Base-by-base conservation (phyloP, 2,888 invertebrate genomes). In the Lasioglossum pauxillum region DNA sequence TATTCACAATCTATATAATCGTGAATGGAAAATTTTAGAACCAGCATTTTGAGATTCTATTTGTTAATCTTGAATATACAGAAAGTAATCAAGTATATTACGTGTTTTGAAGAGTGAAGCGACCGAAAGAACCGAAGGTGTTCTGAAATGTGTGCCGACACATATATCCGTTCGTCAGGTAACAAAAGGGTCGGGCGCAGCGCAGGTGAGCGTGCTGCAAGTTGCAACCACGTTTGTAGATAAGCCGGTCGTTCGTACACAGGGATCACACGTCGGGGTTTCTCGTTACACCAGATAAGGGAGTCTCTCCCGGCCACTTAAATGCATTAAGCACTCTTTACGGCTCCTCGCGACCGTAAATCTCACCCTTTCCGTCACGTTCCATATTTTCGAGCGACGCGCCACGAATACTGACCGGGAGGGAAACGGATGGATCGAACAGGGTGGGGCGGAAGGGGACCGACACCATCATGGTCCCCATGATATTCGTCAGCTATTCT, bases 381-480 rank as follows among this genome's bases (percentile, higher is more conserved):
- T 91, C 90, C 92, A 93, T 93, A 93, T 93, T 92, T 92, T 87
- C 88, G 78, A 79, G 73, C 83, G 81, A 82, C 82, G 84, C 86
- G 79, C 8, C 35, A 35, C 64, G 86, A 83, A 86, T 86, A 53
- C 73, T 10, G 49, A 53, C 38, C 16, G 8, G 35, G 35, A 35
- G 67, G n/a, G 14, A 14, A 73, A 16, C 5, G 53, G 53, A 53
- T n/a, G 53, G 80, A 82, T 78, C 69, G 67, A 67, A 67, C 3
- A 12, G 67, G 60, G 14, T 35, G 74, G 74, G 44, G 10, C 14
- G 49, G 10, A 16, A 23, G 69, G 67, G 67, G 35, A 38, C 19
- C 31, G 67, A 60, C 27, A n/a, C 60, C 14, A 60, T 27, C 60
- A 12, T 60, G 35, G 67, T 12, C 19, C 38, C 78, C 19, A 41